Conservation (phyloP, 2,797 vertebrate species). For the Pseudomugil gertrudae region DNA sequence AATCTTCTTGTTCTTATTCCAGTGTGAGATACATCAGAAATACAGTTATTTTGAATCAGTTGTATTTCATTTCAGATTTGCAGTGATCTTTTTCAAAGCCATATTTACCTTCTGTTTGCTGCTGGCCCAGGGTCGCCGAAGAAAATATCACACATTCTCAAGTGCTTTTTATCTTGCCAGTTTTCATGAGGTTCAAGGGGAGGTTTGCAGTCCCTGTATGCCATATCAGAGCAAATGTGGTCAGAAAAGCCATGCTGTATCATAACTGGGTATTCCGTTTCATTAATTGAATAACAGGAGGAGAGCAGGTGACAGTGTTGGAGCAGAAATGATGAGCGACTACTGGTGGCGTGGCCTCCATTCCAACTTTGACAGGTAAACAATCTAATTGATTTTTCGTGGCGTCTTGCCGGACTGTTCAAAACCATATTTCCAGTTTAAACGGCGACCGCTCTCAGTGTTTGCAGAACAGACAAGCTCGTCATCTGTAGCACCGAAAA, state of each 20-base stretch:
- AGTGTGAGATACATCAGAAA: conserved; percentile 15
- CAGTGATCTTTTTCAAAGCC: conserved; percentile 38
- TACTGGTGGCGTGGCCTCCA: conserved; percentile 64
- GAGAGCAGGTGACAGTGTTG: conserved; percentile 71
- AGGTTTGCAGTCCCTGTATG: conserved; percentile 39
- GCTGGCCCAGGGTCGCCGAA: conserved; percentile 22
- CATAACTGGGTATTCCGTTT: conserved; percentile 58
- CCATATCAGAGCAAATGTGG: conserved; percentile 33
- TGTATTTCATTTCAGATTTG: conserved; percentile 17
- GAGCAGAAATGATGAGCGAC: conserved; percentile 76
- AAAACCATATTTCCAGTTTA: conserved; percentile 71
- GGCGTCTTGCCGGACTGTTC: conserved; percentile 70
- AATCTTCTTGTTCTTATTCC: conserved; percentile 25
- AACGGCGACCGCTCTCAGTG: conserved; percentile 67
- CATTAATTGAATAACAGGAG: conserved; percentile 77
- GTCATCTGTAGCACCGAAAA: conserved; percentile 80
- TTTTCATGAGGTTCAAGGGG: conserved; percentile 52
- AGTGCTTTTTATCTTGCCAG: conserved; percentile 53
- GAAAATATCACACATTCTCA: conserved; percentile 38
- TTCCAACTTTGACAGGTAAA: conserved; percentile 84
- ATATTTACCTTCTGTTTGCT: conserved; percentile 19
- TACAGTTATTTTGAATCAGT: conserved; percentile 34
- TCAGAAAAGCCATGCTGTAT: conserved; percentile 52
- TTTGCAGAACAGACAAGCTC: conserved; percentile 83
- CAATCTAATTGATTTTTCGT: conserved; percentile 84